These are phyloP conservation scores for Benthosema pterotum DNA, from an alignment of 2,797 vertebrate genomes.

Conservation along the genomic window DNA sequence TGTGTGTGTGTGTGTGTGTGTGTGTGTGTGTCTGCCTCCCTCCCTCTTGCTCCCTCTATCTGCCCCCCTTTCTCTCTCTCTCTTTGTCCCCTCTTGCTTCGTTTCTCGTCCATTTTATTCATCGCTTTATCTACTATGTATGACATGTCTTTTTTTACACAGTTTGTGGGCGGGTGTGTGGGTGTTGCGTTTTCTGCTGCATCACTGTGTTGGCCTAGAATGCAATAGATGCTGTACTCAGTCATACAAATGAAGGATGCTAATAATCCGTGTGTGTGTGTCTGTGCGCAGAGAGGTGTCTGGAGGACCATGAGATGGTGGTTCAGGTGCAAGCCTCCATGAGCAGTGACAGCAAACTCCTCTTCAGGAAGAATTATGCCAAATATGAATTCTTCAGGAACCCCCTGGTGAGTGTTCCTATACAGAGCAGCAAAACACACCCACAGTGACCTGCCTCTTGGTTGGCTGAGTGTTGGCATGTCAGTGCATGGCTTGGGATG, in stretches of 20 bases:
- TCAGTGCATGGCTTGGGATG: conserved; percentile 2
- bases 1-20: conserved; percentile 32
- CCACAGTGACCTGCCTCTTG: conserved; percentile 45
- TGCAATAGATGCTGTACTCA: neutral
- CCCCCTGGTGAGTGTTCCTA: conserved; percentile 74
- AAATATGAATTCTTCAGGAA: conserved; percentile 99
- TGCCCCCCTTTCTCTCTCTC: conserved; percentile 54
- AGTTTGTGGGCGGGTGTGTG: neutral
- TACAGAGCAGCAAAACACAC: conserved; percentile 16
- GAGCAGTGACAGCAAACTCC: conserved; percentile 92
- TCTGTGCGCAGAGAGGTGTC: conserved; percentile 54
- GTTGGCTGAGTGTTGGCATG: conserved; percentile 37
- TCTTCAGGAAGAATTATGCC: conserved; percentile 98
- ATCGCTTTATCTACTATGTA: too few relatives aligned
- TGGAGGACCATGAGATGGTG: conserved; percentile 96
- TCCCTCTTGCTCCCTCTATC: conserved; percentile 40
- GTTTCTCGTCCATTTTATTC: conserved; percentile 46
- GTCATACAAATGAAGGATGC: neutral
- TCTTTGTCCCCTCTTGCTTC: conserved; percentile 31
- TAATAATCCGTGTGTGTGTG: conserved; percentile 3
- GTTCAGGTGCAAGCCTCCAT: conserved; percentile 91
- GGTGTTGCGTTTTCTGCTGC: conserved; percentile 47
- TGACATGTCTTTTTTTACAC: conserved; percentile 7
- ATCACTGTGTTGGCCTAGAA: conserved; percentile 41
- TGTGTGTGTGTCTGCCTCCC: conserved; percentile 40